Percentiles rank a stretch among this genome's conserved stretches.
These are phyloP conservation scores for Pseudopleuronectes americanus DNA, from an alignment of 2,797 vertebrate genomes.

Conservation along the genomic window DNA sequence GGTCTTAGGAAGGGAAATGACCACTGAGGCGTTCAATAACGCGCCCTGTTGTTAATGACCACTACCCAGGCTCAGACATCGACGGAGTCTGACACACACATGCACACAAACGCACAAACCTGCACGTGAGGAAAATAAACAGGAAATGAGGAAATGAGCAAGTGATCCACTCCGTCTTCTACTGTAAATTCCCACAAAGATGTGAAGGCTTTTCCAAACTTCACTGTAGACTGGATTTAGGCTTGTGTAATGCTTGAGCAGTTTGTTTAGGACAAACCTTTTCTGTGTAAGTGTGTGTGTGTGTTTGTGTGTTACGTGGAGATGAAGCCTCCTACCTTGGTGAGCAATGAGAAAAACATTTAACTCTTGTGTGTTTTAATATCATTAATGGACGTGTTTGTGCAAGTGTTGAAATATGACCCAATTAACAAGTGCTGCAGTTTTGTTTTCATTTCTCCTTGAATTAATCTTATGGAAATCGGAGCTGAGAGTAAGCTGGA, in stretches of 20 bases:
- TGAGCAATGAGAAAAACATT: conserved; percentile 42
- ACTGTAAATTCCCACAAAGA: conserved; percentile 59
- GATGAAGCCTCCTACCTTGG: conserved; percentile 28
- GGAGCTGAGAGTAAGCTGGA: conserved; percentile 64
- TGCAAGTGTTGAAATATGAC: conserved; percentile 73
- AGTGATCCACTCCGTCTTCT: conserved; percentile 52
- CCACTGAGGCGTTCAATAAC: conserved; percentile 88
- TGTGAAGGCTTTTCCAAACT: conserved; percentile 36
- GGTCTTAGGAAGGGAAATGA: conserved; percentile 93
- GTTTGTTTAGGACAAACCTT: conserved; percentile 40
- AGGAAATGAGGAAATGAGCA: conserved; percentile 67
- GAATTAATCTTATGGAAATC: conserved; percentile 74
- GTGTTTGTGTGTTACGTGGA: neutral
- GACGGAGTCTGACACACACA: conserved; percentile 79
- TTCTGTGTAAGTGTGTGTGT: neutral
- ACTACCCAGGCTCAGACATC: conserved; percentile 85
- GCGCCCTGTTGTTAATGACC: conserved; percentile 91
- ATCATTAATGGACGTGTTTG: conserved; percentile 59
- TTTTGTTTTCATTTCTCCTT: conserved; percentile 78
- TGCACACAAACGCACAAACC: conserved; percentile 33
- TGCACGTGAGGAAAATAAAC: conserved; percentile 83
- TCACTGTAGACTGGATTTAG: conserved; percentile 14
- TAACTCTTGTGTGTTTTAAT: conserved; percentile 51
- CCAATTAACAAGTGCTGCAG: conserved; percentile 73
- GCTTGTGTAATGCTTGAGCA: conserved; percentile 24